A percentile compares a stretch with the other conserved stretches of the same genome.
These are phyloP conservation scores for Anoplopoma fimbria DNA, from an alignment of 2,113 vertebrate species.

Conservation along the genomic window DNA sequence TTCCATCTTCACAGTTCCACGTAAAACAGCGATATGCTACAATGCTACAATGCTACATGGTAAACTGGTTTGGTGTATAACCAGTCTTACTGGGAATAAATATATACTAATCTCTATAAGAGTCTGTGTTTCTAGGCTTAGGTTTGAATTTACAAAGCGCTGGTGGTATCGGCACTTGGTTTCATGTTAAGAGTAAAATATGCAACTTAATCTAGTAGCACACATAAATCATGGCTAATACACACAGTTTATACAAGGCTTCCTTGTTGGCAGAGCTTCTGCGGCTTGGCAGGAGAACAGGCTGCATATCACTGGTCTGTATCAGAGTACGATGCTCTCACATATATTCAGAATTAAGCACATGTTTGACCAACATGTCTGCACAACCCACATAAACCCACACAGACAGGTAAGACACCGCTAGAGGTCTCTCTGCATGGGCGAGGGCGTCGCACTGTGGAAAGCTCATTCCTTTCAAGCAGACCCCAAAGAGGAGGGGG, in stretches of 20 bases:
- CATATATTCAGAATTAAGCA: conserved; percentile 22
- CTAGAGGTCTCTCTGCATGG: conserved; percentile 52
- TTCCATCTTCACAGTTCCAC: no score
- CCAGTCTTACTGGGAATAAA: no score
- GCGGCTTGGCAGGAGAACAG: conserved; percentile 57
- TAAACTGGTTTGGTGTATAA: no score
- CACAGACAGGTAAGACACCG: conserved; percentile 28
- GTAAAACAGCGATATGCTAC: no score
- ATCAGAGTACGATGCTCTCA: conserved; percentile 22
- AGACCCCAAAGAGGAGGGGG: conserved; percentile 26
- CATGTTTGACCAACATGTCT: conserved; percentile 22
- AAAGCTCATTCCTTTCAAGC: conserved; percentile 51
- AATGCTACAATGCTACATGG: no score
- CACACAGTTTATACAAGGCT: conserved; percentile 5
- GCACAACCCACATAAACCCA: conserved; percentile 9
- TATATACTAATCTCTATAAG: neutral
- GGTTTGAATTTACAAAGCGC: neutral
- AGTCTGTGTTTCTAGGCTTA: neutral
- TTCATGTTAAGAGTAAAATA: neutral
- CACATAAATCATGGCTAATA: neutral
- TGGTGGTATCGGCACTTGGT: neutral
- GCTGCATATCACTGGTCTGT: conserved; percentile 36
- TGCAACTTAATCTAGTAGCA: neutral
- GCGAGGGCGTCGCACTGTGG: neutral
- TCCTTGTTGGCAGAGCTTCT: conserved; percentile 48